Evolutionary conservation across 2,797 vertebrate species (phyloP), one percentile per base, ranked within the genome.

Genomic region (Todus mexicanus): DNA sequence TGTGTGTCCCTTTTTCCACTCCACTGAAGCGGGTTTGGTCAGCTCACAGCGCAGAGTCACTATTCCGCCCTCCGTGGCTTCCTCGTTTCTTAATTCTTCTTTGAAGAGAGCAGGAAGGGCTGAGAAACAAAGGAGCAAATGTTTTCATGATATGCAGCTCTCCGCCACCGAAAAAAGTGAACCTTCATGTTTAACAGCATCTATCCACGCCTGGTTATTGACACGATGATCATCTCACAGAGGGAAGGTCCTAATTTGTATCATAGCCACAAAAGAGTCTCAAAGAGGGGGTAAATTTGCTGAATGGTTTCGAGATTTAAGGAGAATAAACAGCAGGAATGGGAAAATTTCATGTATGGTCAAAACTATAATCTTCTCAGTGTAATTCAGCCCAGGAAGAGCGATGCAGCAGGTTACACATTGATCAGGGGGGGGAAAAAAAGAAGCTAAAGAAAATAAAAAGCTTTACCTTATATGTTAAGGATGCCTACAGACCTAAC

Each of bases 21-120:
- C 94, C 72, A 97, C 94, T 13, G 96, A 47, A 14, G 95, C 91
- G 0, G 91, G 7, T 59, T 97, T 97, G 92, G 90, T 97, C 59
- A 97, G 92, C 80, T 97, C 90, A 43, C 97, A 97, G 63, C 12
- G 61, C 47, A 97, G 93, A 65, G 94, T 95, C 61, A 82, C 96
- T 9, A 10, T 64, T 40, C 68, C 66, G 20, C 97, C 97, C 77
- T 97, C 97, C 5, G 42, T 8, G 38, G 89, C 92, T 70, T 97
- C 96, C 74, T 95, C 60, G 4, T 94, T 80, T 51, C 90, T 95
- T 59, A 97, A 79, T 25, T 96, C 96, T 56, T 96, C 94, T 92
- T 91, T 96, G 93, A 97, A 97, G 84, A 90, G 82, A 48, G 95
- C 93, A 31, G 96, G 97, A 47, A 96, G 92, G 69, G 94, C 96